phyloP scores from a whole-genome alignment of 2,888 invertebrate species.

The Scrobipalpa atriplicella region DNA sequence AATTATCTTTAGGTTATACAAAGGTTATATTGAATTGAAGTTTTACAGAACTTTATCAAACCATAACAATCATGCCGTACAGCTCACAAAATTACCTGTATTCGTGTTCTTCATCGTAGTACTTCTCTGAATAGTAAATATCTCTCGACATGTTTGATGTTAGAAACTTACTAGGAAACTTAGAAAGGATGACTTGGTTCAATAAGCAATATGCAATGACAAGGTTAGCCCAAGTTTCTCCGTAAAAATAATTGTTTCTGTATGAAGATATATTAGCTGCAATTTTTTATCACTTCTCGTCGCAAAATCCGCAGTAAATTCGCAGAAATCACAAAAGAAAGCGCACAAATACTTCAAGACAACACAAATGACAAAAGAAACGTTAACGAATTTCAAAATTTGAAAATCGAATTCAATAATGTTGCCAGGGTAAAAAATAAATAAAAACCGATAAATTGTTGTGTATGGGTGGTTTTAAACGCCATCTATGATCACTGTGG shows the following conservation, averaged over 20 bases:
- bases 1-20: not conserved
- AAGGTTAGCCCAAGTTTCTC: slow-evolving; percentile 13
- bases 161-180: too few species aligned
- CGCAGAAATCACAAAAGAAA: slow-evolving; percentile 20
- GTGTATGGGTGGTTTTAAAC: not conserved
- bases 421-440: slow-evolving; percentile 36
- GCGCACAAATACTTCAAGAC: slow-evolving; percentile 36
- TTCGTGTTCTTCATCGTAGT: slow-evolving; percentile 94
- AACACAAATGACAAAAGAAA: slow-evolving; percentile 41
- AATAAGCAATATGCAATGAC: not conserved
- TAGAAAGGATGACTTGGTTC: not conserved
- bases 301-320: not conserved
- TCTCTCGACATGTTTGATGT: slow-evolving; percentile 83
- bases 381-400: slow-evolving; percentile 68
- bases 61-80: not conserved
- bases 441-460: slow-evolving; percentile 27
- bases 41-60: not conserved
- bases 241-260: not conserved
- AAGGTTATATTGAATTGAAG: not conserved
- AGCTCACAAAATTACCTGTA: slow-evolving; percentile 87
- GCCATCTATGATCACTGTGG: not conserved
- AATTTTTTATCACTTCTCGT: not conserved
- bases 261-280: not conserved
- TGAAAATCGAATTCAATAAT: slow-evolving; percentile 43
- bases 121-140: slow-evolving; percentile 97